Evolutionary conservation across 2,888 invertebrate species (phyloP).

Genomic region (Heteromurus nitidus): DNA sequence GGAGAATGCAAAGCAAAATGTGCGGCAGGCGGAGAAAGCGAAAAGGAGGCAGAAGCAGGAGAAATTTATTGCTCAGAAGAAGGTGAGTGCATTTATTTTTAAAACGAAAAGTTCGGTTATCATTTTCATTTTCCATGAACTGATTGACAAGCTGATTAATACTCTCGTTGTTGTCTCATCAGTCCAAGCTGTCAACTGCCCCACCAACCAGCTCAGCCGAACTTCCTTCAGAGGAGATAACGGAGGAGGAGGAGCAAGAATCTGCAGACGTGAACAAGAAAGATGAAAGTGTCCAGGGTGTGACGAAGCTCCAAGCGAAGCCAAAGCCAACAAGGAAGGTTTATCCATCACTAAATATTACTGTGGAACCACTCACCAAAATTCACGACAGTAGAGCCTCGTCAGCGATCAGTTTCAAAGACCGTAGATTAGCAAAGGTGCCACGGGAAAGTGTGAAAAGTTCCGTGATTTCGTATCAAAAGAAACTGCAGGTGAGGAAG

Average conservation of each 20-base stretch:
- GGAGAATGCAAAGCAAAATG: conserved; percentile 28
- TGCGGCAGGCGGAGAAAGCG: conserved; percentile 37
- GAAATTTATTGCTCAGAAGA: conserved; percentile 36
- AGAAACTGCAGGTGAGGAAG: conserved; percentile 65
- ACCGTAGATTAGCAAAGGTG: conserved; percentile 62
- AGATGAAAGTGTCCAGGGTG: not conserved
- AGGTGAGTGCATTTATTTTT: not conserved
- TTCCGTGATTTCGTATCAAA: conserved; percentile 61
- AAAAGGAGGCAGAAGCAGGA: conserved; percentile 55
- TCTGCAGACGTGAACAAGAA: not conserved
- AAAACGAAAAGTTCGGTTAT: not conserved
- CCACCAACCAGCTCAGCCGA: not conserved
- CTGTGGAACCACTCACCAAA: conserved; percentile 62
- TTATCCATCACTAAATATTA: conserved; percentile 65
- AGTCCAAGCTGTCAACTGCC: too few relatives aligned
- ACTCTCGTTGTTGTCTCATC: not conserved
- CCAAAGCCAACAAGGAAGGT: conserved; percentile 33
- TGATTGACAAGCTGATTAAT: not conserved
- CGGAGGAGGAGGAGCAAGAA: not conserved
- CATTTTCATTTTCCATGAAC: not conserved
- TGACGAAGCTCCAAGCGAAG: too few relatives aligned
- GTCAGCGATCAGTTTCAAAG: conserved; percentile 65
- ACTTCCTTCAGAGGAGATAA: not conserved
- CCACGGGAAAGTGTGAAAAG: conserved; percentile 65
- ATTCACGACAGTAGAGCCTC: conserved; percentile 58